These are phyloP conservation scores for Semicossyphus pulcher DNA, from an alignment of 2,113 vertebrate genomes.

Conservation along the genomic window DNA sequence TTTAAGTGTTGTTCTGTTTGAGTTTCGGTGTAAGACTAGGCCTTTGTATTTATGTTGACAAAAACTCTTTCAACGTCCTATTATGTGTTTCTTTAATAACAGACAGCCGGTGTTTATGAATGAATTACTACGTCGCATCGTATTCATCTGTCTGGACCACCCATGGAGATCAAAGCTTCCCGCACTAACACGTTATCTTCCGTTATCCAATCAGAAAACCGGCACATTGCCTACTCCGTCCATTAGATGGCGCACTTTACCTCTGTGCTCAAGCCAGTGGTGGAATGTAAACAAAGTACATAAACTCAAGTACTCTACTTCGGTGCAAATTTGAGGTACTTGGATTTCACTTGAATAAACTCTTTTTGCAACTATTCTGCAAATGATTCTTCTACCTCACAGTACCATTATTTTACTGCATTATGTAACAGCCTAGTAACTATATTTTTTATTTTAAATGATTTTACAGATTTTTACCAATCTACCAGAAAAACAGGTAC, in stretches of 20 bases:
- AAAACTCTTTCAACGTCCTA: neutral
- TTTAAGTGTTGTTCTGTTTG: neutral
- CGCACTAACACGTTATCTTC: constrained; percentile 56
- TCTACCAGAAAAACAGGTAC: too few relatives aligned
- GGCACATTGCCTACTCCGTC: neutral
- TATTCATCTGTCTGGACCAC: constrained; percentile 60
- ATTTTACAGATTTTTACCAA: too few relatives aligned
- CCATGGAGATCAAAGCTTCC: constrained; percentile 75
- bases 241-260: constrained; percentile 10
- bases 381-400: too few relatives aligned
- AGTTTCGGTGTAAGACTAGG: neutral
- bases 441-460: too few relatives aligned
- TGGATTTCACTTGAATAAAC: too few relatives aligned
- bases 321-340: too few relatives aligned
- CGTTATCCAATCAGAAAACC: constrained; percentile 56
- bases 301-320: too few relatives aligned
- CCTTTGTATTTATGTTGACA: neutral
- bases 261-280: too few relatives aligned
- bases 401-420: too few relatives aligned
- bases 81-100: neutral
- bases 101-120: constrained; percentile 35
- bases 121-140: neutral
- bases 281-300: too few relatives aligned
- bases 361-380: too few relatives aligned
- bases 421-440: too few relatives aligned